Conservation (phyloP, 2,113 vertebrate species). For the Oreochromis spilurus region DNA sequence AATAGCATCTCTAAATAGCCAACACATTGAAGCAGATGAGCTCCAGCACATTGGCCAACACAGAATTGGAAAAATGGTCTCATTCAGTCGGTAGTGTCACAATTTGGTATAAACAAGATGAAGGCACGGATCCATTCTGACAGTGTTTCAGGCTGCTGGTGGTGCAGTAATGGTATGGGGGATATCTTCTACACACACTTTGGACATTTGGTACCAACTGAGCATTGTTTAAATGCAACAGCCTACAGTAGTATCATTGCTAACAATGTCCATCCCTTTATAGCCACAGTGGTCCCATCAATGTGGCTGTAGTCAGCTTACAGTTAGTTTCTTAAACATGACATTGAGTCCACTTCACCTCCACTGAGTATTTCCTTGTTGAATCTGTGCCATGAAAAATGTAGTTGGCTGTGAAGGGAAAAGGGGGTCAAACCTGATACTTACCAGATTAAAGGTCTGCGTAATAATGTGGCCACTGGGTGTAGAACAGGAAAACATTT, state of each 20-base stretch:
- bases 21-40: neutral
- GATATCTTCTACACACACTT: neutral
- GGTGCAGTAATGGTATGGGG: neutral
- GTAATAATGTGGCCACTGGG: neutral
- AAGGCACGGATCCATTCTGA: rapidly evolving
- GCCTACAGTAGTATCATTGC: neutral
- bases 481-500: neutral
- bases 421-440: neutral
- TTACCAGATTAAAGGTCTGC: neutral
- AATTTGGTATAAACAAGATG: neutral
- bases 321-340: neutral
- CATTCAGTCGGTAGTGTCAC: neutral
- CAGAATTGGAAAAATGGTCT: neutral
- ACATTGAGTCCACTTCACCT: neutral
- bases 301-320: neutral
- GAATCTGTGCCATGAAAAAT: neutral
- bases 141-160: neutral
- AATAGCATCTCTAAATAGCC: neutral
- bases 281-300: neutral
- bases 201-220: neutral
- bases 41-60: neutral
- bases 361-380: neutral
- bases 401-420: neutral
- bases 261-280: neutral
- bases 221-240: neutral